A percentile compares a stretch with the other conserved stretches of the same genome.
Evolutionary conservation across 1,140 invertebrate species (phyloP).

Genomic region (Cyclina sinensis): DNA sequence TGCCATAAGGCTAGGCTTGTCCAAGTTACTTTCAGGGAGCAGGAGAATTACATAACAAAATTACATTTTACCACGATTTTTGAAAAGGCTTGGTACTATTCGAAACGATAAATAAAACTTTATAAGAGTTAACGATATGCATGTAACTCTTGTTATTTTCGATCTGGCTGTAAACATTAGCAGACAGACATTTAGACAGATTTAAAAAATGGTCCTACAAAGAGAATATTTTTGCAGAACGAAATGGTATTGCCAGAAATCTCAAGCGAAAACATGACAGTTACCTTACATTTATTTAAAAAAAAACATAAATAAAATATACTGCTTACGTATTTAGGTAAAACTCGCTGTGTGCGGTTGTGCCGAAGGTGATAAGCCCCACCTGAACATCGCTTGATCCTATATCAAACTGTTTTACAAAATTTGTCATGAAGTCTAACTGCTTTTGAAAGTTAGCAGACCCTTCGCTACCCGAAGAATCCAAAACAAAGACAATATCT

Average conservation of each 20-base stretch:
- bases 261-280: not conserved
- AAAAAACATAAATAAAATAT: not conserved
- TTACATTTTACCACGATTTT: no score
- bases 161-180: no score
- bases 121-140: no score
- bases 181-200: no score
- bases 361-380: constrained; percentile 7
- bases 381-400: constrained; percentile 52
- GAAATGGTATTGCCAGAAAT: not conserved
- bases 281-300: not conserved
- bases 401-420: constrained; percentile 53
- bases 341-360: constrained; percentile 21
- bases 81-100: no score
- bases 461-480: constrained; percentile 72
- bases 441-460: constrained; percentile 67
- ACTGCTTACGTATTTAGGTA: constrained; percentile 27
- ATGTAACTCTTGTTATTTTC: no score
- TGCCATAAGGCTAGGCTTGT: constrained; percentile 19
- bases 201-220: no score
- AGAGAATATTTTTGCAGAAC: no score
- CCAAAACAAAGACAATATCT: constrained; percentile 74
- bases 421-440: constrained; percentile 68
- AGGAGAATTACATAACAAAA: no score
- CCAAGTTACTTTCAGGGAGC: constrained; percentile 47
- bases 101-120: no score